Base-by-base conservation (phyloP, 35 echinoderm and acorn worm genomes). In the Ophioderma brevispina region DNA sequence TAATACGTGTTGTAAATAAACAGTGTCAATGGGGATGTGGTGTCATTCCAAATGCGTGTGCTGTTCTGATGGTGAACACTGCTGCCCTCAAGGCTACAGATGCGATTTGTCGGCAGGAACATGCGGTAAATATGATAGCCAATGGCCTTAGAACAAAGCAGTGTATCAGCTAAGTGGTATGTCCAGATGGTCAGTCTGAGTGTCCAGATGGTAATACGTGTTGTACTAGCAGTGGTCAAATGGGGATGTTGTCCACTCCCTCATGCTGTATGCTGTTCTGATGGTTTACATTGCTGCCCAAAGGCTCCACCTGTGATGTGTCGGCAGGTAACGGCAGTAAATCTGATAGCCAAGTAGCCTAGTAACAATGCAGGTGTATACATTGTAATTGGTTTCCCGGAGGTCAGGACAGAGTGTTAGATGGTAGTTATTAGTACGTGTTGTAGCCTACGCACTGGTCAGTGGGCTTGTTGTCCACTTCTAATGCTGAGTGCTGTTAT, bases 31-130 rank as follows among this genome's bases (percentile, higher is more conserved):
- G 75, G 64, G 89, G 80, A 42, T 91, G 80, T 63, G 76, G 80
- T n/a, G 23, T 81, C 70, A 19, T 2, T 2, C 81, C 89, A 17
- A 59, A 37, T 33, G 82, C 40, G 90, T 86, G 13, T 96, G 94
- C 79, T 96, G 94, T 79, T 76, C 76, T 30, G 94, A 96, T 59
- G 50, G 76, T 8, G 13, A 81, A 21, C 86, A 96, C 35, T 96
- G 94, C 56, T 96, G 94, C 90, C 94, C 90, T 31, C 36, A 75
- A 85, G 94, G 90, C 14, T 96, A 92, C 63, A 92, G 41, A 5
- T 96, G 94, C 78, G 78, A 96, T 92, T 33, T 81, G 31, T 80
- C 86, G 10, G 15, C 13, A 55, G 91, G 91, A 31, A 87, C 94
- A 11, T 46, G 41, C 41, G 17, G 0, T 17, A 4, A 46, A 46